Evolutionary conservation across 2,888 invertebrate genomes (phyloP), one percentile per base, ranked within the genome.

Genomic region (Apotomis betuletana): DNA sequence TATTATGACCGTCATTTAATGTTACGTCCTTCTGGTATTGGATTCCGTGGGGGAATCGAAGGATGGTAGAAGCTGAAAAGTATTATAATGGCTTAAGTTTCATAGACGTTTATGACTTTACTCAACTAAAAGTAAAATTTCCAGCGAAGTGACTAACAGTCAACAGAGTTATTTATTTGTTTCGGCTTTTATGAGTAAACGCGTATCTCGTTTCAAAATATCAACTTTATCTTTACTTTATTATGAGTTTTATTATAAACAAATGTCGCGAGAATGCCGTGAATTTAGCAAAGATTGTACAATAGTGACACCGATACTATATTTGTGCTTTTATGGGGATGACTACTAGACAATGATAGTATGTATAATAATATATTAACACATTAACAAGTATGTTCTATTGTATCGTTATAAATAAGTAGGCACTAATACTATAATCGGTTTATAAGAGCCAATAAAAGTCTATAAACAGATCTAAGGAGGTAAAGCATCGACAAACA

Each of bases 101-200:
- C n/a, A 41, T 36, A 65, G 27, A 0, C 9, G 46, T 46, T 65
- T 65, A 46, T 12, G n/a, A 4, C 46, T 13, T 65, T 65, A 27
- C 46, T 9, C 12, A 57, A 57, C 12, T 55, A 57, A 46, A 1
- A 0, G 9, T 36, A 51, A 59, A 57, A 70, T 51, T 74, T 74
- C 70, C 67, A 60, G 67, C 44, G 70, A 65, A 74, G 59, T 70
- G 74, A 73, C 72, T 74, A 74, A 74, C n/a, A n/a, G n/a, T n/a
- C n/a, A n/a, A n/a, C 38, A 13, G 67, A 57, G 71, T 69, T 71
- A 72, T 74, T 72, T 72, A 69, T 69, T 74, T 74, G 71, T 72
- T 67, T 71, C 67, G 57, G 60, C 63, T 69, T 71, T 74, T 69
- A 74, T 74, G 72, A 71, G 63, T 69, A 69, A 71, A 71, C 71